Evolutionary conservation across 1,140 invertebrate species (phyloP), one percentile per base, ranked within the genome.

Genomic region (Chelonus insularis): DNA sequence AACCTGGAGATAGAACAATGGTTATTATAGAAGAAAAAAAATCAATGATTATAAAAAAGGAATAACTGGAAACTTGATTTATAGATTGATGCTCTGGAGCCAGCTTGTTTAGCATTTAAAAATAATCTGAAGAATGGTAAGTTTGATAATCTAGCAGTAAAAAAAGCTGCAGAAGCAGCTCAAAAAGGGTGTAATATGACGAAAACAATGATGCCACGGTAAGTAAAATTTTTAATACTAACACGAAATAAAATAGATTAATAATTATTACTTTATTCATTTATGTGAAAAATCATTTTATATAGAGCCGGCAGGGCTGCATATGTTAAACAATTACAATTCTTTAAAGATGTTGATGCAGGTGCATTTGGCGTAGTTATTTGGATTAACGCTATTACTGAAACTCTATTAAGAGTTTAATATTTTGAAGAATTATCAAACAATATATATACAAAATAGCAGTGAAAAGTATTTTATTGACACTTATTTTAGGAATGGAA

Each of bases 1-100:
- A 84, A 63, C 80, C 85, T 7, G 91, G 91, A 1, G 89, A 93
- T 71, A 84, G 91, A 69, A 92, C 92, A 32, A 89, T 94, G 89
- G 85, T 91, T 67, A 77, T 73, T 69, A 60, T 47, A 48, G 62
- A 58, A 6, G 11, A 54, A 20, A 29, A 18, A 1, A 0, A 25
- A 48, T 48, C n/a, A 34, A 51, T 50, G 11, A 45, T 21, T 21
- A 68, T 48, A 14, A 62, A 54, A 4, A 21, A 57, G 32, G 61
- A 63, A 16, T 57, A 36, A 37, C 12, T 34, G 25, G 14, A 20
- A 41, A 36, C 34, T 41, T 54, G 36, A 50, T 47, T 45, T 48
- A 47, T 29, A 85, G 84, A 63, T 86, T 12, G 84, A 86, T 68
- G 73, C 80, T 16, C 70, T 86, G 36, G 58, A 76, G 12, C 78